phyloP scores from a whole-genome alignment of 53 echinoderm and acorn worm genomes.

The Henricia sp. region DNA sequence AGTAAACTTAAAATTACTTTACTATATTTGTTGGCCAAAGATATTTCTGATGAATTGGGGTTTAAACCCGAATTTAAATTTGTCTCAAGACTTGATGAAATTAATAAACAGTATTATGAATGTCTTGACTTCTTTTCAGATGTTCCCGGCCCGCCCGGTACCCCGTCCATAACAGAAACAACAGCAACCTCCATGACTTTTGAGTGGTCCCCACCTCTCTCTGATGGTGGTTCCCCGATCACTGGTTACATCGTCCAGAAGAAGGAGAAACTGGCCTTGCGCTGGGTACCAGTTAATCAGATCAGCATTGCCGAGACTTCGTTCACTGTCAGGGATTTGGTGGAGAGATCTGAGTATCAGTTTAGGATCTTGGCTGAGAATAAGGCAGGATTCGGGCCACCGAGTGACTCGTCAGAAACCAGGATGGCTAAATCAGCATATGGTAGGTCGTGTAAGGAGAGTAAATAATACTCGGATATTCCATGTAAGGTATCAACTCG shows the following conservation, averaged over 20 bases:
- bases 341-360: constrained; percentile 83
- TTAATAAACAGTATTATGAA: too few relatives aligned
- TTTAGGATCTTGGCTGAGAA: constrained; percentile 92
- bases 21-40: too few relatives aligned
- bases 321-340: constrained; percentile 75
- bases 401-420: constrained; percentile 77
- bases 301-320: constrained; percentile 72
- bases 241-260: constrained; percentile 88
- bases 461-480: too few relatives aligned
- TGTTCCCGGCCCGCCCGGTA: constrained; percentile 85
- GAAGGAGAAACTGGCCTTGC: constrained; percentile 83
- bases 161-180: constrained; percentile 74
- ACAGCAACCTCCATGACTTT: constrained; percentile 79
- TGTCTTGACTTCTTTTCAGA: constrained; percentile 45
- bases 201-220: constrained; percentile 82
- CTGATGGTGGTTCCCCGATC: constrained; percentile 84
- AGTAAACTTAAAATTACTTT: too few relatives aligned
- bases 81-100: background rate
- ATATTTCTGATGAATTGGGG: background rate
- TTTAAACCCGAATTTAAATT: background rate
- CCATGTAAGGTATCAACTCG: too few relatives aligned
- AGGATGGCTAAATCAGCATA: constrained; percentile 89
- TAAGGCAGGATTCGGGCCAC: constrained; percentile 85
- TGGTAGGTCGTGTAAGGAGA: constrained; percentile 73
- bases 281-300: constrained; percentile 84